phyloP scores from a whole-genome alignment of 1,140 invertebrate species.

The Hermatobates lingyangjiaoensis region DNA sequence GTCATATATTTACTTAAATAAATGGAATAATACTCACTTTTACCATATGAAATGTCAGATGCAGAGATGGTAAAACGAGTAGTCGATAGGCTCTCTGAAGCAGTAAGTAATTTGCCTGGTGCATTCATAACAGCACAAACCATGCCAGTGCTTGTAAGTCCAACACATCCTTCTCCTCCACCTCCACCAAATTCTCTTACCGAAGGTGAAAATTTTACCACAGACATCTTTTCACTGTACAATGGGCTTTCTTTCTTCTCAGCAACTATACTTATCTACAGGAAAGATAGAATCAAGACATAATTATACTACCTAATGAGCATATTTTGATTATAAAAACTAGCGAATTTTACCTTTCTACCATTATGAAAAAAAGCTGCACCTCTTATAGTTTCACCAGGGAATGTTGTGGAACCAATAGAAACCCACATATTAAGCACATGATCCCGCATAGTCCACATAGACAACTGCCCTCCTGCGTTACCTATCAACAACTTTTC shows the following conservation, averaged over 20 bases:
- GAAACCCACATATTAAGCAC: conserved; percentile 54
- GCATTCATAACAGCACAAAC: conserved; percentile 38
- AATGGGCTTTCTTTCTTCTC: conserved; percentile 64
- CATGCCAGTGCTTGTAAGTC: conserved; percentile 68
- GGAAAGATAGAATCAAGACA: conserved; percentile 7
- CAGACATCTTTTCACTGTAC: conserved; percentile 70
- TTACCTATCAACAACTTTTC: conserved; percentile 58
- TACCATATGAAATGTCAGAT: conserved; percentile 53
- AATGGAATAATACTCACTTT: conserved; percentile 33
- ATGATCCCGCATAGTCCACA: conserved; percentile 59
- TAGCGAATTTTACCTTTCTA: conserved; percentile 35
- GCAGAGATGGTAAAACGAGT: conserved; percentile 50
- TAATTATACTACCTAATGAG: neutral
- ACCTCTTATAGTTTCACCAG: conserved; percentile 60
- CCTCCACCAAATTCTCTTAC: conserved; percentile 70
- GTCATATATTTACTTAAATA: conserved; percentile 14
- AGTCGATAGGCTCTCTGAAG: conserved; percentile 48
- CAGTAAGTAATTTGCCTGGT: conserved; percentile 23
- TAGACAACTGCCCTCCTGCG: conserved; percentile 47
- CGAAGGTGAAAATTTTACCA: conserved; percentile 53
- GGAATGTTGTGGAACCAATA: conserved; percentile 25
- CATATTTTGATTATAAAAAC: conserved; percentile 1
- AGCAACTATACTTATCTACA: conserved; percentile 32
- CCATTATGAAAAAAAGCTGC: conserved; percentile 72
- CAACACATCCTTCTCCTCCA: conserved; percentile 56